Base-by-base conservation (phyloP, 2,113 vertebrate species). In the Albula goreensis region DNA sequence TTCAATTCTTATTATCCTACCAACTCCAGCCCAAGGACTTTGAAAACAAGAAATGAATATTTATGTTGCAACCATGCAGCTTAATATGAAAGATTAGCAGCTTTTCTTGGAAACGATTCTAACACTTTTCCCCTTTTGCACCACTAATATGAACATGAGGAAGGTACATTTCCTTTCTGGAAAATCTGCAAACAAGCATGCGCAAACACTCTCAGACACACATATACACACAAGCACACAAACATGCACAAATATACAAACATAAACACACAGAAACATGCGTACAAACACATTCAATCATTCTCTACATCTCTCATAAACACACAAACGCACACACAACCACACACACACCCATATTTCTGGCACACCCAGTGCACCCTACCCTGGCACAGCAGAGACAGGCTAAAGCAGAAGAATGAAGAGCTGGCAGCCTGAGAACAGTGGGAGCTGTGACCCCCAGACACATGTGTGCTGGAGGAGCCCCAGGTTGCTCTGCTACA, bases 31-130 rank as follows among this genome's bases (percentile, higher is more conserved):
- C 12, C 49, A 41, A 66, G 50, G 81, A 50, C 31, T 48, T 41
- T 19, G 48, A n/a, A 48, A 66, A 70, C 12, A 25, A 51, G 83
- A 81, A 7, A n/a, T 9, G 22, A 12, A 22, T 0, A 85, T 90
- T 57, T 6, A 91, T 90, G 90, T 83, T 88, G 70, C 70, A 74
- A 74, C 70, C 31, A 3, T 5, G 9, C 70, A 74, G 70, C 10
- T 31, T 25, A 74, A 31, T 74, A 74, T 31, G 70, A n/a, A 11
- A 74, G 70, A 74, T 74, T 74, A 74, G 70, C n/a, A 11, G 70
- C 3, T 2, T 74, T 74, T 74, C 70, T 31, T 31, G 70, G 22
- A n/a, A 74, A 74, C 25, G 7, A n/a, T 1, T 74, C 10, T 74
- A 25, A 8, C 70, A 74, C 60, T 66, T 66, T 19, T 10, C 19